Evolutionary conservation across 1,140 invertebrate species (phyloP), one percentile per base, ranked within the genome.

Genomic region (Littorina saxatilis): DNA sequence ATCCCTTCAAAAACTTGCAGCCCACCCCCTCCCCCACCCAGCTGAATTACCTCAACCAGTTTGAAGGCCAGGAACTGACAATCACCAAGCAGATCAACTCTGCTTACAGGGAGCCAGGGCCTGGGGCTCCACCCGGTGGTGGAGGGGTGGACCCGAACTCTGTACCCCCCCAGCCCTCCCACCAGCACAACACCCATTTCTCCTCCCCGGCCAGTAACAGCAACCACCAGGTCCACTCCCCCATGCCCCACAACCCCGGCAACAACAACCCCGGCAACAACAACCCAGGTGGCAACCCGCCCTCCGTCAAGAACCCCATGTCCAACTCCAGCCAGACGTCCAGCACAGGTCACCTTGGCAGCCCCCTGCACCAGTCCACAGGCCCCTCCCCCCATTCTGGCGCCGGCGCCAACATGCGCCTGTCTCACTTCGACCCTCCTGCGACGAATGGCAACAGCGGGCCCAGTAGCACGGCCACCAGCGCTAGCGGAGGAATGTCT

Each of bases 21-120:
- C 97, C 97, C 63, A 97, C 98, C 84, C 98, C 97, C 82, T 98
- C 97, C 79, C 97, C 98, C 40, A 97, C 98, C 93, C 97, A 98
- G 94, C 98, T 98, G 91, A 97, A 97, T 87, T 98, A 98, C 94
- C 94, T 98, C 82, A 98, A 97, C 94, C 96, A 97, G 81, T 98
- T 98, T 93, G 97, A 98, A 94, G 97, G 97, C 68, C 97, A 99
- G 94, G 98, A 99, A 94, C 93, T 98, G 84, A 98, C 97, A 77
- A 99, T 98, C 93, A 97, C 98, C 91, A 98, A 98, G 92, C 97
- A 98, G 93, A 96, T 97, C 27, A 99, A 99, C 92, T 83, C 90
- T 72, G 91, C 91, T 74, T 92, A 91, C 88, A 90, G 89, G 83
- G 91, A 91, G 80, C 83, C 86, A 32, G 85, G 78, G 75, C 79